These are phyloP conservation scores for Tethya wilhelma DNA, from an alignment of 37 sponge, comb jelly and placozoan species.

Conservation along the genomic window DNA sequence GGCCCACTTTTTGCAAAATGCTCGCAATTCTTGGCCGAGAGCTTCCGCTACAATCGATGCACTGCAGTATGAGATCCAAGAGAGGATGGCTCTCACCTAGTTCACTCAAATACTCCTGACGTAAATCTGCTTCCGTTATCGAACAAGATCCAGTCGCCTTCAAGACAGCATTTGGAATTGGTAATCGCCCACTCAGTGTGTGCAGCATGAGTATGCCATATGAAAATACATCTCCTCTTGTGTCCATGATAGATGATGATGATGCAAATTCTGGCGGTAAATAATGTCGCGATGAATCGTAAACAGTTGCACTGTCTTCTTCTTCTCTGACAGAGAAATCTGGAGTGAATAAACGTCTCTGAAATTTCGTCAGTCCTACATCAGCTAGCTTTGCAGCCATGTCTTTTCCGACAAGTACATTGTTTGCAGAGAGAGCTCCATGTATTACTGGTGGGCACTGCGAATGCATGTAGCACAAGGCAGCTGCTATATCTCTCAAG, in stretches of 20 bases:
- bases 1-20: background rate
- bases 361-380: constrained; percentile 25
- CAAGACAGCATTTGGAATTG: background rate
- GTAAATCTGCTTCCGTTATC: background rate
- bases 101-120: background rate
- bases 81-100: constrained; percentile 12
- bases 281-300: too few species aligned
- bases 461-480: constrained; percentile 48
- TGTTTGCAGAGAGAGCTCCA: constrained; percentile 28
- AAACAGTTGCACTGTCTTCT: too few species aligned
- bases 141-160: background rate
- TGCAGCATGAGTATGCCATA: constrained; percentile 47
- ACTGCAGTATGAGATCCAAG: background rate
- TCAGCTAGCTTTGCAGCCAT: constrained; percentile 56
- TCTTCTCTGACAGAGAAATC: too few species aligned
- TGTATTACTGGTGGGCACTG: constrained; percentile 25
- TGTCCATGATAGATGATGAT: background rate
- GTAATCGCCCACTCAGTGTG: constrained; percentile 15
- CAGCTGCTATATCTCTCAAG: constrained; percentile 46
- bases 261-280: too few species aligned
- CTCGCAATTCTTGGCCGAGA: background rate
- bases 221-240: constrained; percentile 19
- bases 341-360: too few species aligned
- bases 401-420: constrained; percentile 21
- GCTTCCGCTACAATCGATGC: background rate